Evolutionary conservation across 2,888 invertebrate species (phyloP).

Genomic region (Micropterix aruncella): DNA sequence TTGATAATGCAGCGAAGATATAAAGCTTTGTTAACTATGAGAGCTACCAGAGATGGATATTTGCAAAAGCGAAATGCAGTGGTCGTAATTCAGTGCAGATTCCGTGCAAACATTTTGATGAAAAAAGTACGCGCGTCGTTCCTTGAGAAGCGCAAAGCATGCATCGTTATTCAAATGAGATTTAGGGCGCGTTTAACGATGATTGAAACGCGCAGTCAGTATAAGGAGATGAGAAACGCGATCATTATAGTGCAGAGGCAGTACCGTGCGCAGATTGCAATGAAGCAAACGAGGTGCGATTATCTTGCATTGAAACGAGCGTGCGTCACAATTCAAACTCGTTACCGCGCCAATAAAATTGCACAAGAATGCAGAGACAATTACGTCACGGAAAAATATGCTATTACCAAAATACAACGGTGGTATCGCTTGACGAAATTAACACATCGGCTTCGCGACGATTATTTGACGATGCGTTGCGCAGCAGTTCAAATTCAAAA

Average conservation of each 20-base stretch:
- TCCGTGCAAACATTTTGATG: too few relatives aligned
- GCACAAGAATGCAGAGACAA: constrained; percentile 18
- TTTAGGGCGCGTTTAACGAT: too few relatives aligned
- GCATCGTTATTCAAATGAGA: too few relatives aligned
- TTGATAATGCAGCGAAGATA: too few relatives aligned
- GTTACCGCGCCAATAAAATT: constrained; percentile 22
- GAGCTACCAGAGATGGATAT: too few relatives aligned
- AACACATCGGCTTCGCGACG: constrained; percentile 14
- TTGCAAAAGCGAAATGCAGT: too few relatives aligned
- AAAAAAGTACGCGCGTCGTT: too few relatives aligned
- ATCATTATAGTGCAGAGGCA: constrained; percentile 25
- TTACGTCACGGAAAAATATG: constrained; percentile 21
- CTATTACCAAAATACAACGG: constrained; percentile 27
- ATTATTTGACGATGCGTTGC: constrained; percentile 14
- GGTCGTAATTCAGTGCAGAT: too few relatives aligned
- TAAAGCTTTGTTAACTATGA: too few relatives aligned
- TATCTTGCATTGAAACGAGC: constrained; percentile 20
- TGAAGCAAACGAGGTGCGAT: constrained; percentile 19
- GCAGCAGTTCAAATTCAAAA: constrained; percentile 22
- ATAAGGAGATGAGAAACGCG: constrained; percentile 18
- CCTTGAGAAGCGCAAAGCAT: too few relatives aligned
- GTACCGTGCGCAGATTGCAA: constrained; percentile 24
- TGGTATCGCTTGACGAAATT: constrained; percentile 23
- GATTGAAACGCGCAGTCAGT: constrained; percentile 17
- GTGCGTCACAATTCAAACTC: constrained; percentile 24